A percentile compares a stretch with the other conserved stretches of the same genome.
phyloP scores from a whole-genome alignment of 2,113 vertebrate species.

The Nesoenas mayeri region DNA sequence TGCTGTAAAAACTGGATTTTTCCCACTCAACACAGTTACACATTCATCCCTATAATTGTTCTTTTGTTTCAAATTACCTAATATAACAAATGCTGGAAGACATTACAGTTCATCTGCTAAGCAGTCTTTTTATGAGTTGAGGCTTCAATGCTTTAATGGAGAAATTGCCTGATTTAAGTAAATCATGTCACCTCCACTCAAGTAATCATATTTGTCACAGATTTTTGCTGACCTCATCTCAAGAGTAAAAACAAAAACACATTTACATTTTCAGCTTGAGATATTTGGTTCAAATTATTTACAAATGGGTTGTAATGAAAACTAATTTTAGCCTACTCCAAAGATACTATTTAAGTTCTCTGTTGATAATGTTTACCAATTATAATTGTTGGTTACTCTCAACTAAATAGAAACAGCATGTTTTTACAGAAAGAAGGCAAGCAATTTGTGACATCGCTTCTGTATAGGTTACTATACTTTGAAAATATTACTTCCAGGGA shows the following conservation, averaged over 20 bases:
- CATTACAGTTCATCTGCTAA: constrained; percentile 62
- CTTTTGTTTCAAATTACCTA: constrained; percentile 67
- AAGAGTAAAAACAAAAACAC: constrained; percentile 62
- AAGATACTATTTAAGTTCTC: constrained; percentile 35
- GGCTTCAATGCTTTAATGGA: constrained; percentile 57
- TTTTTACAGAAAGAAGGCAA: neutral
- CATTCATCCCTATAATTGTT: constrained; percentile 71
- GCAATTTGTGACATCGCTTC: neutral
- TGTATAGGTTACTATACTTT: neutral
- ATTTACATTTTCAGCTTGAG: constrained; percentile 63
- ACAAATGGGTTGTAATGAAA: constrained; percentile 62
- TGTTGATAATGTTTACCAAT: neutral
- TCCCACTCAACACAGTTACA: constrained; percentile 42
- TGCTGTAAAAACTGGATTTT: constrained; percentile 53
- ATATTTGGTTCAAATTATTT: constrained; percentile 48
- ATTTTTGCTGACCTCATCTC: constrained; percentile 66
- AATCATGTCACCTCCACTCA: constrained; percentile 68
- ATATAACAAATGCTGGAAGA: constrained; percentile 55
- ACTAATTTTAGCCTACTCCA: constrained; percentile 43
- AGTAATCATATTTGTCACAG: constrained; percentile 63
- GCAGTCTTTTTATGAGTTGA: constrained; percentile 60
- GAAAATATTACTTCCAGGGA: neutral
- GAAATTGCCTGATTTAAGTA: constrained; percentile 68
- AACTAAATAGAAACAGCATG: constrained; percentile 34
- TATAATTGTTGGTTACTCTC: neutral